Evolutionary conservation across 1,140 invertebrate species (phyloP).

Genomic region (Formica selysi): DNA sequence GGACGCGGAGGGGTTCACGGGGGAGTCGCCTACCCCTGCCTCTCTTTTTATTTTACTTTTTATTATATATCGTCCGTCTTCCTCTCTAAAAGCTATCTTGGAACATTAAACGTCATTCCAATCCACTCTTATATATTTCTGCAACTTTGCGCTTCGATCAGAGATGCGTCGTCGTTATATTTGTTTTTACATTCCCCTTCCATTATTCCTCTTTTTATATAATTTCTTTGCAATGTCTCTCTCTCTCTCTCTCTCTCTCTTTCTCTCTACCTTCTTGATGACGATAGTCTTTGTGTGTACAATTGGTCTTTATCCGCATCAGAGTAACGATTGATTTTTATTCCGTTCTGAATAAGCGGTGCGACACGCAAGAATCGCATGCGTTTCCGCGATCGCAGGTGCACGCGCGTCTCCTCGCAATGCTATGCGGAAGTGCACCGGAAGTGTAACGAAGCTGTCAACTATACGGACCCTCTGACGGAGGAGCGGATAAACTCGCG

Average conservation of each 20-base stretch:
- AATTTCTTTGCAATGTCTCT: background rate
- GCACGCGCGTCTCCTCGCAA: background rate
- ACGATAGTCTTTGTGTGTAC: background rate
- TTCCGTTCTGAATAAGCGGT: conserved; percentile 16
- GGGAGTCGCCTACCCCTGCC: background rate
- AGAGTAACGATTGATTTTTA: conserved; percentile 5
- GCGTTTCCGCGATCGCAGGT: conserved; percentile 32
- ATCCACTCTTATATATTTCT: background rate
- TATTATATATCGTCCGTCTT: background rate
- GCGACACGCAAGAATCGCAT: conserved; percentile 35
- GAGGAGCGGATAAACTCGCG: conserved; percentile 28
- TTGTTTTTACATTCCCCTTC: background rate
- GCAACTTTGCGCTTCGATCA: background rate
- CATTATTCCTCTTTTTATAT: background rate
- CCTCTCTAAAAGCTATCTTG: background rate
- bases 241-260: no score
- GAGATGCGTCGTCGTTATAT: conserved; percentile 2
- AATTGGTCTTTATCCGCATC: background rate
- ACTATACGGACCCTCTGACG: conserved; percentile 20
- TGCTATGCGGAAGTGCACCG: conserved; percentile 52
- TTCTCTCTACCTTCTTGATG: background rate
- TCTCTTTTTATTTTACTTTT: background rate
- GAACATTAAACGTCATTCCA: background rate
- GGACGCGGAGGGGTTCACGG: background rate
- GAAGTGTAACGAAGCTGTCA: conserved; percentile 19